Evolutionary conservation across 2,888 invertebrate genomes (phyloP).

Genomic region (Drosophila imparisetae): DNA sequence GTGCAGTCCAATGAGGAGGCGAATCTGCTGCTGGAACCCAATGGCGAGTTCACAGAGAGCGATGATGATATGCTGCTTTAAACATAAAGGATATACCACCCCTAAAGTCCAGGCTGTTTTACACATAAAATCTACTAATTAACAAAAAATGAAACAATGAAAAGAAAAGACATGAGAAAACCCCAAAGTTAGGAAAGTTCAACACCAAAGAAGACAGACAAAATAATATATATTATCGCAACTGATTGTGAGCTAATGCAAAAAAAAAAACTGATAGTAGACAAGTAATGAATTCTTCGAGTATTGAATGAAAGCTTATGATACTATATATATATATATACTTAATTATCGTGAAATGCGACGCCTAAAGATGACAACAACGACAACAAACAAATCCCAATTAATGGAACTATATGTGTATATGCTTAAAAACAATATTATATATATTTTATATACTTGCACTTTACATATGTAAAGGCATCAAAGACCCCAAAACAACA

Average conservation of each 20-base stretch:
- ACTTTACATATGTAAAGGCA: slow-evolving; percentile 55
- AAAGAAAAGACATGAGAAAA: slow-evolving; percentile 44
- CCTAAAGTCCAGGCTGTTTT: slow-evolving; percentile 15
- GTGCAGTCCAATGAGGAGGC: slow-evolving; percentile 83
- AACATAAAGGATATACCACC: slow-evolving; percentile 19
- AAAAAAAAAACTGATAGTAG: slow-evolving; percentile 42
- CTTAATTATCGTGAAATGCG: slow-evolving; percentile 17
- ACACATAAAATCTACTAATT: slow-evolving; percentile 25
- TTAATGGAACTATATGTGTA: slow-evolving; percentile 55
- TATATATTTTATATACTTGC: slow-evolving; percentile 73
- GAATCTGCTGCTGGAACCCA: slow-evolving; percentile 82
- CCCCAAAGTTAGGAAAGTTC: slow-evolving; percentile 49
- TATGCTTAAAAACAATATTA: slow-evolving; percentile 51
- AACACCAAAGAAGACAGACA: slow-evolving; percentile 69
- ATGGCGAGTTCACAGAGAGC: slow-evolving; percentile 83
- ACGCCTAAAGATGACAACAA: slow-evolving; percentile 39
- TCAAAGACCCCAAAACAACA: slow-evolving; percentile 32
- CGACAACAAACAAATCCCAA: slow-evolving; percentile 44
- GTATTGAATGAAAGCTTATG: slow-evolving; percentile 25
- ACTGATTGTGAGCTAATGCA: slow-evolving; percentile 71
- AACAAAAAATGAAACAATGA: background rate
- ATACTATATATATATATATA: slow-evolving; percentile 55
- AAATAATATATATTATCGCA: slow-evolving; percentile 36
- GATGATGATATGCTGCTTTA: slow-evolving; percentile 84
- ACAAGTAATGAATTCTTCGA: slow-evolving; percentile 25